A percentile compares a stretch with the other conserved stretches of the same genome.
Conservation (phyloP, 2,113 vertebrate species). For the Pygoscelis antarcticus region DNA sequence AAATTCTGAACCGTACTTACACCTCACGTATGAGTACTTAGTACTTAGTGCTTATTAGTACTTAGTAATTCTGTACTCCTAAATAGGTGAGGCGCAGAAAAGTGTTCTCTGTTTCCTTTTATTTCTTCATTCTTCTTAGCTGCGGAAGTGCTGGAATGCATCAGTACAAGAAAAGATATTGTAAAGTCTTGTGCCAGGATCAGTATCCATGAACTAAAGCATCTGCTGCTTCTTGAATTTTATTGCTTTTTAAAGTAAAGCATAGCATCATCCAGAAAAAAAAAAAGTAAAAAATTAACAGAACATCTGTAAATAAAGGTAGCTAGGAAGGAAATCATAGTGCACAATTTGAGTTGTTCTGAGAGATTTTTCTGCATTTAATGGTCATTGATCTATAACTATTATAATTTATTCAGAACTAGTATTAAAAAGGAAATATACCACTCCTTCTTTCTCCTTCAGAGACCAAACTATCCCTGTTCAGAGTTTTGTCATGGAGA, state of each 20-base stretch:
- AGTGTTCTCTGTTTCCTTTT: not conserved
- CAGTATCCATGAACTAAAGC: not conserved
- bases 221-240: not conserved
- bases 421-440: not conserved
- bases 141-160: not conserved
- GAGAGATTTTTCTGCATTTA: not conserved
- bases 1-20: not conserved
- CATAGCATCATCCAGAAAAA: not conserved
- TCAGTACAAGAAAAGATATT: not conserved
- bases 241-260: not conserved
- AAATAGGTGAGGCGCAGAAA: not conserved
- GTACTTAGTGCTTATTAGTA: not conserved
- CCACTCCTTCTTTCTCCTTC: not conserved
- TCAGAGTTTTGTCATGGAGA: not conserved
- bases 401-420: not conserved
- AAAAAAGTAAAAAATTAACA: not conserved
- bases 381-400: not conserved
- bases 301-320: not conserved
- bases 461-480: not conserved
- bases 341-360: not conserved
- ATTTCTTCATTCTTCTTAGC: not conserved
- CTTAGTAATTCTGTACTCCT: not conserved
- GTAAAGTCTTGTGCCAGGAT: not conserved
- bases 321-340: not conserved
- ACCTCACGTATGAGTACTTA: not conserved